Conservation (phyloP, 2,888 invertebrate species). For the Cephus pulcher region DNA sequence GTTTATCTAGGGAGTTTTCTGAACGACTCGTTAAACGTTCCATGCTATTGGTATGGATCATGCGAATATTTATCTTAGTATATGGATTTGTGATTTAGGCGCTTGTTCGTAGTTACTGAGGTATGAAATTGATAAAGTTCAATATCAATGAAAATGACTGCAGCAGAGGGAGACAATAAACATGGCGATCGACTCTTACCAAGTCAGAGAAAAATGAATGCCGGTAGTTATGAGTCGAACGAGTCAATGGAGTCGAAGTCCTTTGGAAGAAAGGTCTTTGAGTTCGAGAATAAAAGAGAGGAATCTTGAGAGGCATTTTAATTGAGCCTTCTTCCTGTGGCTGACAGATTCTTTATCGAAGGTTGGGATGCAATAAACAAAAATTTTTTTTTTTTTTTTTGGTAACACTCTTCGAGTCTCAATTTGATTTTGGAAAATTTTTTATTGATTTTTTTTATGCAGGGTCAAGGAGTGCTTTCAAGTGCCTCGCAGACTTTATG, state of each 20-base stretch:
- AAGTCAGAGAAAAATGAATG: not conserved
- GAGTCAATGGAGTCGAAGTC: not conserved
- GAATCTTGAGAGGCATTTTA: not conserved
- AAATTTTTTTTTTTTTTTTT: not conserved
- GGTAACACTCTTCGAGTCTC: not conserved
- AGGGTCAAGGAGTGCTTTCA: not conserved
- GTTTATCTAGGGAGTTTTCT: not conserved
- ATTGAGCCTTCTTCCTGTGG: not conserved
- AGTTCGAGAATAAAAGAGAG: not conserved
- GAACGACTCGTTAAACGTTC: not conserved
- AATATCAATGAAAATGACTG: not conserved
- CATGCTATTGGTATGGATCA: not conserved
- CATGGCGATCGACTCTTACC: not conserved
- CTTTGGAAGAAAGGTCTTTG: not conserved
- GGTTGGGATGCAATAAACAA: not conserved
- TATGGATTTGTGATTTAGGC: not conserved
- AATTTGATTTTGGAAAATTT: not conserved
- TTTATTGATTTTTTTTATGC: not conserved
- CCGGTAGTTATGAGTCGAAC: not conserved
- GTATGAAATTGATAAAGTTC: not conserved
- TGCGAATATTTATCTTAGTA: not conserved
- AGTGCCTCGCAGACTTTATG: not conserved
- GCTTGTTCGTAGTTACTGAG: not conserved
- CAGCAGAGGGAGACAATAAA: not conserved
- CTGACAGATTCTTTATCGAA: not conserved